Percentiles rank a stretch among this genome's conserved stretches.
Evolutionary conservation across 2,797 vertebrate genomes (phyloP).

Genomic region (Bradypodion pumilum): DNA sequence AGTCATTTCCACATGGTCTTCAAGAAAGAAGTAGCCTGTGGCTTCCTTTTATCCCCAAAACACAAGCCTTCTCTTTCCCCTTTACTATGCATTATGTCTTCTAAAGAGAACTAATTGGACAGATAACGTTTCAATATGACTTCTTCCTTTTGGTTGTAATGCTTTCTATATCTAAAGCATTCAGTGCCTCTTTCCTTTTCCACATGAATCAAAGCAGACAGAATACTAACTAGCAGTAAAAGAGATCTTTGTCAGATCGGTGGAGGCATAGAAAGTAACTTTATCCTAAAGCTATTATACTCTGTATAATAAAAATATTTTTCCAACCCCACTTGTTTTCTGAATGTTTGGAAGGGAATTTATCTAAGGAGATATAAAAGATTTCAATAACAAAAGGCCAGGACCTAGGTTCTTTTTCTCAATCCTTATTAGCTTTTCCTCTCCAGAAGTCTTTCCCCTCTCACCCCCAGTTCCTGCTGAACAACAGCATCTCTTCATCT

Average conservation of each 20-base stretch:
- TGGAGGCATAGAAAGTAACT: not conserved
- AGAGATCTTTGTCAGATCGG: not conserved
- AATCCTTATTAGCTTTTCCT: not conserved
- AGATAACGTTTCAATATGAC: conserved; percentile 5
- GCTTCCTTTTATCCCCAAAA: conserved; percentile 46
- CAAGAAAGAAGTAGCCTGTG: conserved; percentile 16
- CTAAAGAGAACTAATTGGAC: conserved; percentile 37
- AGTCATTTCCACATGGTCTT: not conserved
- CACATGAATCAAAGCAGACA: conserved; percentile 6
- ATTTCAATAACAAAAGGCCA: conserved; percentile 16
- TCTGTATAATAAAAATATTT: conserved; percentile 25
- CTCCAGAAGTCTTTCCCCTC: conserved; percentile 2
- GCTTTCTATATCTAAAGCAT: not conserved
- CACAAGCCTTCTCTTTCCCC: conserved; percentile 40
- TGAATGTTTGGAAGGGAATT: not conserved
- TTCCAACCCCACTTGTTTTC: conserved; percentile 35
- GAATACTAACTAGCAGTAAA: conserved; percentile 22
- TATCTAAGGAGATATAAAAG: not conserved
- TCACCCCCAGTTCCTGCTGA: conserved; percentile 41
- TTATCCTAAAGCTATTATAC: conserved; percentile 29
- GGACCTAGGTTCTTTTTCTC: not conserved
- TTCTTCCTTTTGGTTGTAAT: conserved; percentile 13
- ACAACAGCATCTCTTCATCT: conserved; percentile 32
- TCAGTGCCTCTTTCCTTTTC: conserved; percentile 4
- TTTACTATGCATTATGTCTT: conserved; percentile 53